Conservation (phyloP, 1,140 invertebrate species). For the Sycophaga agraensis region DNA sequence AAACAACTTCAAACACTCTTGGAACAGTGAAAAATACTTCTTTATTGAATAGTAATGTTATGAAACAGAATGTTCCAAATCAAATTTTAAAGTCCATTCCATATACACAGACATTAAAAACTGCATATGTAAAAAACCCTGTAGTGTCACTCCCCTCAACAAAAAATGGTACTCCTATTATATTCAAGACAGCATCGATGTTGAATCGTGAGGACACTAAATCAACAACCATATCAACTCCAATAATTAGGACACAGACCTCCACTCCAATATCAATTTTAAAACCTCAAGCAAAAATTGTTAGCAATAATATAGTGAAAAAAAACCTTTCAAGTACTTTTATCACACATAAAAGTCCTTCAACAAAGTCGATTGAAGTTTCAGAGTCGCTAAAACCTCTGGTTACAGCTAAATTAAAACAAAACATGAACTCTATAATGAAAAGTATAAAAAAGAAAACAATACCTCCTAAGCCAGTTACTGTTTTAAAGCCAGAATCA, state of each 20-base stretch:
- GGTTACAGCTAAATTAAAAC: conserved; percentile 25
- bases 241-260: conserved; percentile 32
- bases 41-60: conserved; percentile 32
- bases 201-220: conserved; percentile 39
- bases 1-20: conserved; percentile 22
- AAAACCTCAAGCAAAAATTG: conserved; percentile 42
- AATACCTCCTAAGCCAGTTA: conserved; percentile 17
- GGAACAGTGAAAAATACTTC: conserved; percentile 33
- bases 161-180: conserved; percentile 39
- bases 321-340: conserved; percentile 3
- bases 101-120: conserved; percentile 40
- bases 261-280: conserved; percentile 44
- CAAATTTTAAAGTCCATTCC: conserved; percentile 40
- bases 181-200: conserved; percentile 39
- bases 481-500: conserved; percentile 26
- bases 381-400: conserved; percentile 21
- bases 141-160: conserved; percentile 11
- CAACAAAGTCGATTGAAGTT: neutral
- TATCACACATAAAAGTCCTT: conserved; percentile 10
- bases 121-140: conserved; percentile 27
- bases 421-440: conserved; percentile 29
- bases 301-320: conserved; percentile 22
- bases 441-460: conserved; percentile 33
- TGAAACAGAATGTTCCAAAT: conserved; percentile 23
- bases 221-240: conserved; percentile 27